Evolutionary conservation across 2,797 vertebrate genomes (phyloP).

Genomic region (Coregonus suidteri): DNA sequence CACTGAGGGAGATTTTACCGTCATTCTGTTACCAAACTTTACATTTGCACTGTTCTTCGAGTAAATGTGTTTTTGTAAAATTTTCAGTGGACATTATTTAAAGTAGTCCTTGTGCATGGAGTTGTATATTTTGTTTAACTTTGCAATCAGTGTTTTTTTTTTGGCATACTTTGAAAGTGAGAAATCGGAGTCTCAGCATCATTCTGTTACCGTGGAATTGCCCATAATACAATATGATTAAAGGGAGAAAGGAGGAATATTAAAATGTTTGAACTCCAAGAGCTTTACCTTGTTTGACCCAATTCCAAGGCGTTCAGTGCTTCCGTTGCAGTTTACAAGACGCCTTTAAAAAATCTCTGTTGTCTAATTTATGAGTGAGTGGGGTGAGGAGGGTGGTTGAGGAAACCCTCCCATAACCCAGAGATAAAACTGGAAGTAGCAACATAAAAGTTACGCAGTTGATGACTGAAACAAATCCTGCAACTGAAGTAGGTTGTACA

Average conservation of each 20-base stretch:
- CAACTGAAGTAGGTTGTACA: background rate
- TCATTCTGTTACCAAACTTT: too few relatives aligned
- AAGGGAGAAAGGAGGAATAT: conserved; percentile 11
- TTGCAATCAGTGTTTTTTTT: too few relatives aligned
- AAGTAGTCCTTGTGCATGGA: too few relatives aligned
- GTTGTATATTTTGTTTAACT: too few relatives aligned
- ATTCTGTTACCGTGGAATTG: background rate
- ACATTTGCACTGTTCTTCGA: too few relatives aligned
- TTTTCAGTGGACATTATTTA: too few relatives aligned
- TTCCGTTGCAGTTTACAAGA: conserved; percentile 17
- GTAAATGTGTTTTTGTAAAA: too few relatives aligned
- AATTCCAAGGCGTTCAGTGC: conserved; percentile 16
- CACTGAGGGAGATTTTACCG: too few relatives aligned
- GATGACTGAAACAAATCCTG: background rate
- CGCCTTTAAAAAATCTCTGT: conserved; percentile 24
- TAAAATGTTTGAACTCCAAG: conserved; percentile 26
- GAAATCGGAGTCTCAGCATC: too few relatives aligned
- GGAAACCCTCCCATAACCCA: background rate
- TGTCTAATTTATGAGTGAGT: background rate
- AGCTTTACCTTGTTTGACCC: conserved; percentile 14
- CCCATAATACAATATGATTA: conserved; percentile 19
- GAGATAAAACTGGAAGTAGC: conserved; percentile 6
- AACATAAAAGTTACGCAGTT: background rate
- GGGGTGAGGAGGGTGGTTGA: too few relatives aligned
- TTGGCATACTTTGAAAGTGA: too few relatives aligned